Conservation (phyloP, 2,888 invertebrate genomes). For the Cephus spinipes region DNA sequence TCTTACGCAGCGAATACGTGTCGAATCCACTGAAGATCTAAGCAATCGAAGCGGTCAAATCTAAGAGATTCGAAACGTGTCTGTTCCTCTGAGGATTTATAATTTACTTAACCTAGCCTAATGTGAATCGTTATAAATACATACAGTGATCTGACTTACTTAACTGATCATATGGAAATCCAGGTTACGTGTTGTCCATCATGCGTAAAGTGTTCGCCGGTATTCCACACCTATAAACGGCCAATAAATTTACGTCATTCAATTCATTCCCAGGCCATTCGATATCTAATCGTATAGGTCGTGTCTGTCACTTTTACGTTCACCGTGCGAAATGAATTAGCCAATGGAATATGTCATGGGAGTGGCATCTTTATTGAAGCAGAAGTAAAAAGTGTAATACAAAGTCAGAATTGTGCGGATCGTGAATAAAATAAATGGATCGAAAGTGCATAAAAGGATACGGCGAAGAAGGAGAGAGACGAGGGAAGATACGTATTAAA, state of each 20-base stretch:
- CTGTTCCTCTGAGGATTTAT: not conserved
- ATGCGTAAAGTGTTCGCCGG: not conserved
- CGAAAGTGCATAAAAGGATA: not conserved
- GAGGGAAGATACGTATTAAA: constrained; percentile 37
- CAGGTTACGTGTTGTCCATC: not conserved
- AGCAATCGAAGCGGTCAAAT: too few relatives aligned
- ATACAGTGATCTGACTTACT: not conserved
- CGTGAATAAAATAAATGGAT: not conserved
- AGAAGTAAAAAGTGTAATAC: not conserved
- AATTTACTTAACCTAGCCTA: not conserved
- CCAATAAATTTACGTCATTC: not conserved
- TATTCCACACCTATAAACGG: not conserved
- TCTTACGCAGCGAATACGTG: not conserved
- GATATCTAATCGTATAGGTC: not conserved
- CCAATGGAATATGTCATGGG: not conserved
- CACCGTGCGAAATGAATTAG: not conserved
- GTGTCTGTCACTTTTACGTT: not conserved
- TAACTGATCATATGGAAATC: not conserved
- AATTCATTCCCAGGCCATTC: not conserved
- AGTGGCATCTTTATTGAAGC: not conserved
- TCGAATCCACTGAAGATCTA: not conserved
- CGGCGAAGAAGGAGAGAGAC: constrained; percentile 12
- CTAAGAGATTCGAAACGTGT: not conserved
- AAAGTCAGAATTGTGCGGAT: not conserved
- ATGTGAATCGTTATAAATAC: not conserved